phyloP scores from a whole-genome alignment of 2,888 invertebrate genomes.

The Carcina quercana region DNA sequence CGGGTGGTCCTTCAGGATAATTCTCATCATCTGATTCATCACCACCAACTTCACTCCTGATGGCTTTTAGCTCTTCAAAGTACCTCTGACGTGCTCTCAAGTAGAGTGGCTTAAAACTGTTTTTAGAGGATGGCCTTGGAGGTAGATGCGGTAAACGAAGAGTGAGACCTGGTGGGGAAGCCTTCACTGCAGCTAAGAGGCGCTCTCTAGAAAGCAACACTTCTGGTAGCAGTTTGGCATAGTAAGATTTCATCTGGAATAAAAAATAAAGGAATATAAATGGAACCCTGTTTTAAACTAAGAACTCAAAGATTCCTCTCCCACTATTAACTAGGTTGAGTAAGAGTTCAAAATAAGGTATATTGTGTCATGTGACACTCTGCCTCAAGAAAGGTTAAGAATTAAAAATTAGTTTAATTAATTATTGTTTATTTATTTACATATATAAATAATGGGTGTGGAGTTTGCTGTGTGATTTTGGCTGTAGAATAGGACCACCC shows the following conservation, averaged over 20 bases:
- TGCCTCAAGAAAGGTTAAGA: no score
- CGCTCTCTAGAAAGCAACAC: conserved; percentile 84
- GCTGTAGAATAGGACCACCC: no score
- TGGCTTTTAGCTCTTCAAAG: conserved; percentile 80
- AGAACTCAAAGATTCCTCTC: not conserved
- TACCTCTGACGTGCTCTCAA: conserved; percentile 69
- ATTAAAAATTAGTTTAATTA: no score
- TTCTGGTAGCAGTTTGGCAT: conserved; percentile 78
- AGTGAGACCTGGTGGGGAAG: conserved; percentile 77
- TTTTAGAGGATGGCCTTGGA: conserved; percentile 44
- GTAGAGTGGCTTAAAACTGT: conserved; percentile 68
- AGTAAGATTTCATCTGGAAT: conserved; percentile 62
- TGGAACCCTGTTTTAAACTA: not conserved
- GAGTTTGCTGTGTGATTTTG: no score
- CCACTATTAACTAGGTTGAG: no score
- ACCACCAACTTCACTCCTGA: conserved; percentile 80
- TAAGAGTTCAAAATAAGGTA: no score
- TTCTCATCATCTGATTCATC: conserved; percentile 86
- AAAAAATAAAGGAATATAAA: conserved; percentile 2
- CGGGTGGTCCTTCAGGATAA: conserved; percentile 81
- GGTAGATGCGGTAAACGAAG: conserved; percentile 55
- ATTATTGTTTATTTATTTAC: no score
- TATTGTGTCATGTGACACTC: no score
- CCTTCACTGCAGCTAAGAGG: conserved; percentile 77
- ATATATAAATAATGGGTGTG: no score